phyloP scores from a whole-genome alignment of 2,113 vertebrate genomes.

The Chaetura pelagica region DNA sequence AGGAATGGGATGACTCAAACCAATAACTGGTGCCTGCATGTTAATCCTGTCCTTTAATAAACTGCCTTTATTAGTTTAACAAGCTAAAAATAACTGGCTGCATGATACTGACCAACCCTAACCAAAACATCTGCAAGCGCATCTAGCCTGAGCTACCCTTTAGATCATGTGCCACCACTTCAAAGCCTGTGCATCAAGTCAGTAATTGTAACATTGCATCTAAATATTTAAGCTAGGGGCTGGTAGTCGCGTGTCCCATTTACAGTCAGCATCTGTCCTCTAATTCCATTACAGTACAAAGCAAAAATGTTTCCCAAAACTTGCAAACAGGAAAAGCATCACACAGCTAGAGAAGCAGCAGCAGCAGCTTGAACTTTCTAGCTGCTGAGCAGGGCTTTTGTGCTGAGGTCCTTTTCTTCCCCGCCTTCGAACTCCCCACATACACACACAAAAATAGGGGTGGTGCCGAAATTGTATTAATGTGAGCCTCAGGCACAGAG shows the following conservation, averaged over 20 bases:
- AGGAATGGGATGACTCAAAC: not conserved
- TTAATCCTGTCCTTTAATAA: conserved; percentile 24
- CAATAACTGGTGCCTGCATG: not conserved
- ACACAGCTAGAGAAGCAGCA: conserved; percentile 62
- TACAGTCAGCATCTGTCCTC: conserved; percentile 83
- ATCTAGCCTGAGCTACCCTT: conserved; percentile 60
- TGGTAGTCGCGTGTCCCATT: conserved; percentile 81
- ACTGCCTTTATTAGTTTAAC: conserved; percentile 25
- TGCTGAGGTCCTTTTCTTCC: conserved; percentile 69
- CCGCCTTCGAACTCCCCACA: conserved; percentile 26
- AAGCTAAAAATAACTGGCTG: conserved; percentile 58
- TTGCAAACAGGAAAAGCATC: conserved; percentile 81
- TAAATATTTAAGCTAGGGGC: conserved; percentile 86
- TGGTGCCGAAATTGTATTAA: conserved; percentile 86
- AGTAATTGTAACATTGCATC: conserved; percentile 82
- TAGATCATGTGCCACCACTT: conserved; percentile 68
- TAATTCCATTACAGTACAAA: conserved; percentile 85
- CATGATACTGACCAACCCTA: conserved; percentile 56
- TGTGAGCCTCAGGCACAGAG: conserved; percentile 85
- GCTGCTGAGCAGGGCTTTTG: conserved; percentile 84
- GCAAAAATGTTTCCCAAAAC: conserved; percentile 84
- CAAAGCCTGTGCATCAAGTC: conserved; percentile 80
- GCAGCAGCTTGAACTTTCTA: conserved; percentile 70
- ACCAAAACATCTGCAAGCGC: conserved; percentile 73
- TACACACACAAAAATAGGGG: conserved; percentile 74